Evolutionary conservation across 2,888 invertebrate genomes (phyloP).

Genomic region (Dicroscelio sp.): DNA sequence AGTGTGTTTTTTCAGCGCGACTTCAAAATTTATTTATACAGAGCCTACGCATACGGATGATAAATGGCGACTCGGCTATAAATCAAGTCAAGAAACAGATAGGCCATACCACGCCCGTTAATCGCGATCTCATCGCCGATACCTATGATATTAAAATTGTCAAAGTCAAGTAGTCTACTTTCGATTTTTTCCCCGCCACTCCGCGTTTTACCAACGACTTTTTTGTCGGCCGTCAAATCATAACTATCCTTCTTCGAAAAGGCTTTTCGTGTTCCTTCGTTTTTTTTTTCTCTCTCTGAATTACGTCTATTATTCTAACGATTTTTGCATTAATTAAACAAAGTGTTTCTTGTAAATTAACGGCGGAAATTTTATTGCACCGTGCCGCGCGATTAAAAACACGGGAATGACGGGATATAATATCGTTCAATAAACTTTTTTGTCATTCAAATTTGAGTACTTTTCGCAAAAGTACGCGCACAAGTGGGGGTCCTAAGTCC

Average conservation of each 20-base stretch:
- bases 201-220: neutral
- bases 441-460: neutral
- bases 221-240: constrained; percentile 7
- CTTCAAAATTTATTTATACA: constrained; percentile 37
- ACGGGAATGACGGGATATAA: too few species aligned
- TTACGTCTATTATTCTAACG: too few species aligned
- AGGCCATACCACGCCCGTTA: constrained; percentile 44
- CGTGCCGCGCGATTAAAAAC: too few species aligned
- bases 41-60: constrained; percentile 43
- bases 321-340: neutral
- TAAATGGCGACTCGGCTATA: constrained; percentile 35
- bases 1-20: neutral
- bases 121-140: constrained; percentile 28
- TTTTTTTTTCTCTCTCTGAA: neutral
- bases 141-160: constrained; percentile 33
- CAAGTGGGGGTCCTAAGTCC: constrained; percentile 63
- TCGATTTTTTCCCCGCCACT: neutral
- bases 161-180: constrained; percentile 54
- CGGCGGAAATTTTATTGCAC: too few species aligned
- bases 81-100: constrained; percentile 42
- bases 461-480: constrained; percentile 9
- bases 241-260: neutral
- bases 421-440: neutral
- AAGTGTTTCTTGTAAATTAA: too few species aligned
- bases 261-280: constrained; percentile 26